Percentiles rank a stretch among this genome's conserved stretches.
Conservation (phyloP, 2,113 vertebrate genomes). For the Elephantulus edwardii region DNA sequence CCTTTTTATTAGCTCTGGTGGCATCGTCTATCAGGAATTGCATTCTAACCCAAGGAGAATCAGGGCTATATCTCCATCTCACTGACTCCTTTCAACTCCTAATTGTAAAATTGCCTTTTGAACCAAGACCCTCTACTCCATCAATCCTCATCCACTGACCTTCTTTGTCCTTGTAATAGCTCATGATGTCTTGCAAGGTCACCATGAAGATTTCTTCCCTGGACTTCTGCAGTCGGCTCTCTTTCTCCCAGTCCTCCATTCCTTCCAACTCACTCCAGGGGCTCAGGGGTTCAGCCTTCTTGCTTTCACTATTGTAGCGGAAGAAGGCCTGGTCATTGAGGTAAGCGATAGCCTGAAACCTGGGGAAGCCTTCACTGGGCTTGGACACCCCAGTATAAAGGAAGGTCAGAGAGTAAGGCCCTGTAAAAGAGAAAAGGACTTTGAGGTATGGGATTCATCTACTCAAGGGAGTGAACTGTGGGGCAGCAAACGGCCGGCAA, state of each 20-base stretch:
- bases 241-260: conserved; percentile 68
- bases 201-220: conserved; percentile 64
- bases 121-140: not conserved
- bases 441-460: not conserved
- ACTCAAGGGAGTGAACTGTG: accelerated
- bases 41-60: no score
- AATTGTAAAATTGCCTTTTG: not conserved
- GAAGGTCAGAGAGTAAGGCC: conserved; percentile 59
- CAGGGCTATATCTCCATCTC: not conserved
- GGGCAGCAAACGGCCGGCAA: not conserved
- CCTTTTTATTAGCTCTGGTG: no score
- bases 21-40: no score
- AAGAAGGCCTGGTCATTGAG: conserved; percentile 72
- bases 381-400: conserved; percentile 46
- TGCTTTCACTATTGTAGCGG: conserved; percentile 46
- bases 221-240: conserved; percentile 57
- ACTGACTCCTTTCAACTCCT: not conserved
- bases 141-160: conserved; percentile 37
- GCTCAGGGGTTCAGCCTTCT: conserved; percentile 47
- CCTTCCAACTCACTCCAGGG: conserved; percentile 34
- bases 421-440: conserved; percentile 39
- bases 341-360: conserved; percentile 48
- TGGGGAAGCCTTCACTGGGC: not conserved
- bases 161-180: conserved; percentile 47
- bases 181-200: conserved; percentile 61